A percentile compares a stretch with the other conserved stretches of the same genome.
Conservation (phyloP, 53 echinoderm and acorn worm genomes). For the Echinometra lucunter region DNA sequence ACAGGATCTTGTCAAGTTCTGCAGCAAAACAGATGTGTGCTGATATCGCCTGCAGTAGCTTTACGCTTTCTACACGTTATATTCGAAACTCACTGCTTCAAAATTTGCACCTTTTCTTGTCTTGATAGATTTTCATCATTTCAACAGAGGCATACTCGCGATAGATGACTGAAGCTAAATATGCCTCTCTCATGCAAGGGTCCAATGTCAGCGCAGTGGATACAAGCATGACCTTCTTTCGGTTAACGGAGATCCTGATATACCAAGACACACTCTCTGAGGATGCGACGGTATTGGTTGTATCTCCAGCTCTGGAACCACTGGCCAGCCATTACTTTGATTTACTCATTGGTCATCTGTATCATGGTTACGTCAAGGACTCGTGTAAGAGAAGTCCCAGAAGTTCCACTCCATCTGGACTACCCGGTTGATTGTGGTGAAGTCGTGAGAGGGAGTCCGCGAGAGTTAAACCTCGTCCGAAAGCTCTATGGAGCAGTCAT, state of each 20-base stretch:
- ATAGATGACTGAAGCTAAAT: neutral
- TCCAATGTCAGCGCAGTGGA: neutral
- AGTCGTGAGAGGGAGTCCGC: neutral
- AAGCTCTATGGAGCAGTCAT: neutral
- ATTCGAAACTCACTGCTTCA: no score
- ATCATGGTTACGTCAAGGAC: neutral
- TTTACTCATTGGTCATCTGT: neutral
- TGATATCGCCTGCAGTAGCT: neutral
- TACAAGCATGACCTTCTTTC: neutral
- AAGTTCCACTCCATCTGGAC: constrained; percentile 18
- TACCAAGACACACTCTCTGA: neutral
- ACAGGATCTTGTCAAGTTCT: neutral
- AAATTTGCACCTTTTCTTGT: no score
- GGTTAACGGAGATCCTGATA: neutral
- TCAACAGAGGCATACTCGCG: no score
- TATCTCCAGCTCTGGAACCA: constrained; percentile 2
- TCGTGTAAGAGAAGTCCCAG: neutral
- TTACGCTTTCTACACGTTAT: neutral
- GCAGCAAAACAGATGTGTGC: neutral
- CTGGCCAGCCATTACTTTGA: neutral
- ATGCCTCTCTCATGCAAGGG: neutral
- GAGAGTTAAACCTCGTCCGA: neutral
- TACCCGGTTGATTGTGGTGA: constrained; percentile 5
- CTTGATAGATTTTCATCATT: neutral
- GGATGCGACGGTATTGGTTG: neutral